Evolutionary conservation across 1,140 invertebrate genomes (phyloP).

Genomic region (Aphaenogaster ashmeadi): DNA sequence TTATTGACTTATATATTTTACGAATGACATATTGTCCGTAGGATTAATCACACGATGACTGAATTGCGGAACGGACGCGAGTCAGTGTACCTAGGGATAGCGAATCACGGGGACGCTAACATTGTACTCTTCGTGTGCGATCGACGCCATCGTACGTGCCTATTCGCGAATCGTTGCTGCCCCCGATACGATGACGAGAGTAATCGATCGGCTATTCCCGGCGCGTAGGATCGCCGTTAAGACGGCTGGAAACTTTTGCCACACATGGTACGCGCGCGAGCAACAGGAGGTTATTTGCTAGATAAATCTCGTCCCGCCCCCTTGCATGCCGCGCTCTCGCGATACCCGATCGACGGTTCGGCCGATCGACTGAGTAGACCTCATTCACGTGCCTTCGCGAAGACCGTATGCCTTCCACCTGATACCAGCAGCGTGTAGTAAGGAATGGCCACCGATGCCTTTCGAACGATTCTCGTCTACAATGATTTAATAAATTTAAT

Average conservation of each 20-base stretch:
- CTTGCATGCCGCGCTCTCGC: slow-evolving; percentile 78
- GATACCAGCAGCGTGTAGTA: slow-evolving; percentile 61
- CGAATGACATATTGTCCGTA: not conserved
- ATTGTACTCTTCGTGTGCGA: slow-evolving; percentile 30
- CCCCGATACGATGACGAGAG: slow-evolving; percentile 53
- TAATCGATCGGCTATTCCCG: slow-evolving; percentile 46
- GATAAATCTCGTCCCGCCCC: slow-evolving; percentile 80
- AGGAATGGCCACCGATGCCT: slow-evolving; percentile 29
- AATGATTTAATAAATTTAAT: slow-evolving; percentile 14
- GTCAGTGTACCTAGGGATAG: not conserved
- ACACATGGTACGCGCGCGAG: slow-evolving; percentile 74
- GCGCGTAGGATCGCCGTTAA: slow-evolving; percentile 2
- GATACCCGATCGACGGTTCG: slow-evolving; percentile 79
- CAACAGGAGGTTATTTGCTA: slow-evolving; percentile 79
- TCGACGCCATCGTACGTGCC: slow-evolving; percentile 33
- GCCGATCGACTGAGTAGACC: slow-evolving; percentile 71
- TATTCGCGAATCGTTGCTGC: slow-evolving; percentile 60
- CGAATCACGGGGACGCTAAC: not conserved
- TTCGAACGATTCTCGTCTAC: not conserved
- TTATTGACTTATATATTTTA: slow-evolving; percentile 39
- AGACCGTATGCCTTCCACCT: slow-evolving; percentile 75
- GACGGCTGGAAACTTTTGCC: slow-evolving; percentile 70
- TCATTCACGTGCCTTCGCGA: slow-evolving; percentile 73
- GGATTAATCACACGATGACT: slow-evolving; percentile 50
- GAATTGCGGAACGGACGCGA: not conserved